Conservation (phyloP, 2,113 vertebrate species). For the Bos indicus region DNA sequence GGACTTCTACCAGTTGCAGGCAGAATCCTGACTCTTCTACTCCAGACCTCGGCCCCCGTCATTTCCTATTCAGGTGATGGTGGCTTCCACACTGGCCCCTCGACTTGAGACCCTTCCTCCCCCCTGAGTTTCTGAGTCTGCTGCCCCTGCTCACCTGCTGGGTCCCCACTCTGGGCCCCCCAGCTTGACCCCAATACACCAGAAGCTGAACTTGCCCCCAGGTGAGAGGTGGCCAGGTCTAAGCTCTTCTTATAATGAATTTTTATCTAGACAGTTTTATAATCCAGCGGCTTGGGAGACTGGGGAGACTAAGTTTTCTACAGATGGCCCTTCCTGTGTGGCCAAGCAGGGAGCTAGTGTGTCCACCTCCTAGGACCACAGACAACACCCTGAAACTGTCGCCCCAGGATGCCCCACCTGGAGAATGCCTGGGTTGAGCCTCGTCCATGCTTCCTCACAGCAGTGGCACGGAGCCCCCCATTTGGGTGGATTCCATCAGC, state of each 20-base stretch:
- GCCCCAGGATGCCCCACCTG: not conserved
- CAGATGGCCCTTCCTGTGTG: not conserved
- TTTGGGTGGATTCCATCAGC: not conserved
- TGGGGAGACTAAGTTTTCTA: not conserved
- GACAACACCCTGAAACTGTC: not conserved
- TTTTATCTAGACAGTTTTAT: not conserved
- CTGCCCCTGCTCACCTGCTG: too few species aligned
- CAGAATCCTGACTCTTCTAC: not conserved
- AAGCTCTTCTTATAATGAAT: not conserved
- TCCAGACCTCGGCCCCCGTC: accelerated
- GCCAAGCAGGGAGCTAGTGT: not conserved
- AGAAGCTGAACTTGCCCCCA: not conserved
- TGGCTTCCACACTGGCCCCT: accelerated
- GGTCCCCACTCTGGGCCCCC: not conserved
- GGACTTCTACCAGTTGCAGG: not conserved
- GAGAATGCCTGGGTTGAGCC: not conserved
- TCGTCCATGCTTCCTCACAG: not conserved
- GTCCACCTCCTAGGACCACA: not conserved
- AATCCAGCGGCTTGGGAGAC: not conserved
- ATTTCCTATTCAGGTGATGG: accelerated
- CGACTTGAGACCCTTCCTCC: not conserved
- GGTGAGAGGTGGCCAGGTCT: accelerated
- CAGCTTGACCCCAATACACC: not conserved
- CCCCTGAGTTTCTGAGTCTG: not conserved
- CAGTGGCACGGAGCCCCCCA: not conserved